Base-by-base conservation (phyloP, 2,888 invertebrate genomes). In the Stenolophus ochropezus region DNA sequence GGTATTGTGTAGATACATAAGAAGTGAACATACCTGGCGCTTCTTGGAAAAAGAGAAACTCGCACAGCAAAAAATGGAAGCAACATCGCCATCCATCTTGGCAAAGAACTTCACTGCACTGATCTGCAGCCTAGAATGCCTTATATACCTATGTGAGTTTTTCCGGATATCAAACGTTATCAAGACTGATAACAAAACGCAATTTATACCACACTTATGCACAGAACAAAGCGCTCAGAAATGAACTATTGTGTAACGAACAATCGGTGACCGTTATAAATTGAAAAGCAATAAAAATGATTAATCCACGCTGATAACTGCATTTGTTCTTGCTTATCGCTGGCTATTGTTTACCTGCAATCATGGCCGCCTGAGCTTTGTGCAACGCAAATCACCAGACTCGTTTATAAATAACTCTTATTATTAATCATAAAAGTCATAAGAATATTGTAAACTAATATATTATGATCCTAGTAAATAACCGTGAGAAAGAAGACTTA, bases 101-200 rank as follows among this genome's bases (percentile, higher is more conserved):
- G 27, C 20, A 49, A 49, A 23, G 51, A 73, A 73, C 73, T 8
- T 20, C 18, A 75, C 75, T 75, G 75, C 51, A 27, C 53, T 6
- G 18, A 53, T 53, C 27, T 75, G 27, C n/a, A 47, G 21, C 21
- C 14, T n/a, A 21, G 11, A 53, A 53, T 53, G 75, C 53, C 75
- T 75, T 75, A 75, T 75, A 75, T 75, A 75, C 75, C 75, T 56
- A 53, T 51, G 27, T 23, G 4, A 27, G 18, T 53, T 75, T 75
- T 75, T 75, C 75, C 75, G 75, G 75, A 75, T 75, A 75, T 75
- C 75, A 75, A 65, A 49, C 51, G 47, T 78, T 78, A 78, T 78
- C 78, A 78, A 65, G 14, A 14, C 47, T 51, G 78, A 78, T 78
- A 78, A 78, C 49, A 78, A 78, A 65, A 65, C 20, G 61, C 65